Evolutionary conservation across 2,888 invertebrate genomes (phyloP).

Genomic region (Cosmorhoe ocellata): DNA sequence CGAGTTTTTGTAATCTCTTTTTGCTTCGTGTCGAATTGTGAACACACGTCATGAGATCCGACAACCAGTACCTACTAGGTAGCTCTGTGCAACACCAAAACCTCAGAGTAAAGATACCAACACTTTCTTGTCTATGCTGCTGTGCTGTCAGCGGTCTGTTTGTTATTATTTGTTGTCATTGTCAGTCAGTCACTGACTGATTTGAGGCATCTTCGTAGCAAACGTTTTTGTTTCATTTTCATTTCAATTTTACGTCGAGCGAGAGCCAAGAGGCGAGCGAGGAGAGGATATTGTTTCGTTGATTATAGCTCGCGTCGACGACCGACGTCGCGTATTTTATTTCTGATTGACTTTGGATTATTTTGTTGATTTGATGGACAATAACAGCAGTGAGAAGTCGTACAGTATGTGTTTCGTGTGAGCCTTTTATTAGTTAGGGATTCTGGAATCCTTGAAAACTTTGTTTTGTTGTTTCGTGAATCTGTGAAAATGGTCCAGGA

Average conservation of each 20-base stretch:
- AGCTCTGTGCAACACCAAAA: too few species aligned
- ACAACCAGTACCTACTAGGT: too few species aligned
- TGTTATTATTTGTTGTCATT: too few species aligned
- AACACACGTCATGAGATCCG: too few species aligned
- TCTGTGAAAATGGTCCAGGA: slow-evolving; percentile 93
- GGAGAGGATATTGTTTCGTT: slow-evolving; percentile 51
- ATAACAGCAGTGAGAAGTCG: slow-evolving; percentile 60
- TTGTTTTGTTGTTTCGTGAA: slow-evolving; percentile 48
- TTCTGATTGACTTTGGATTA: slow-evolving; percentile 41
- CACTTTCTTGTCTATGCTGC: too few species aligned
- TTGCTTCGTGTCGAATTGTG: too few species aligned
- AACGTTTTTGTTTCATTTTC: slow-evolving; percentile 47
- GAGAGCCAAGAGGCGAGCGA: too few species aligned
- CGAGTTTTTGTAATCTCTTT: too few species aligned
- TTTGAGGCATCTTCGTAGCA: slow-evolving; percentile 37
- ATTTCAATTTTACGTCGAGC: slow-evolving; percentile 38
- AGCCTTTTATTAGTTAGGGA: slow-evolving; percentile 45
- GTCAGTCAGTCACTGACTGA: slow-evolving; percentile 24
- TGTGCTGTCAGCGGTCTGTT: too few species aligned
- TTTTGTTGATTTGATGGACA: slow-evolving; percentile 52
- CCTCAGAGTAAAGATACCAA: too few species aligned
- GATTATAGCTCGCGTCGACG: slow-evolving; percentile 46
- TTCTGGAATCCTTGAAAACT: slow-evolving; percentile 56
- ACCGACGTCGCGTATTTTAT: slow-evolving; percentile 40
- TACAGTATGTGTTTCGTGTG: slow-evolving; percentile 66